Percentiles rank a stretch among this genome's conserved stretches.
phyloP scores from a whole-genome alignment of 2,113 vertebrate genomes.

The Oplegnathus fasciatus region DNA sequence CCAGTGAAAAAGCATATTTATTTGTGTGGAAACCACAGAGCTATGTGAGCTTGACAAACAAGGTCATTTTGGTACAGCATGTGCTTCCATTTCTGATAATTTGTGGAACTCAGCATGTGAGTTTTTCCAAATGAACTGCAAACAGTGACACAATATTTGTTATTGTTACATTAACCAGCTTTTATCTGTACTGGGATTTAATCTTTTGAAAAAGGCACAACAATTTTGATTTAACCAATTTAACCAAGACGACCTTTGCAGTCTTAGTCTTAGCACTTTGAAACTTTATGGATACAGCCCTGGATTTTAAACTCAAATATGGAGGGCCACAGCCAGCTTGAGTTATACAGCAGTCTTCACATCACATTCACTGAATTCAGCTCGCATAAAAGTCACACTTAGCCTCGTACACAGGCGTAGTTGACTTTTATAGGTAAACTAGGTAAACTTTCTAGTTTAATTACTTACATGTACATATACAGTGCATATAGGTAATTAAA shows the following conservation, averaged over 20 bases:
- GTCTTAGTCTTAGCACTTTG: not conserved
- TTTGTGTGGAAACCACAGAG: not conserved
- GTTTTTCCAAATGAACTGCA: not conserved
- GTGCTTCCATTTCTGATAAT: not conserved
- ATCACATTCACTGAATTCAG: not conserved
- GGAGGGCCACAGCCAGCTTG: not conserved
- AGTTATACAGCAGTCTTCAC: not conserved
- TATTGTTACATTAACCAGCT: not conserved
- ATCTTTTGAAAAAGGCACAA: not conserved
- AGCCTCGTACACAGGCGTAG: not conserved
- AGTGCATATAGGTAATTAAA: not conserved
- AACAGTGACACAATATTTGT: not conserved
- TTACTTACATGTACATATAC: too few species aligned
- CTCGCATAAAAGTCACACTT: not conserved
- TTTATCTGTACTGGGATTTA: not conserved
- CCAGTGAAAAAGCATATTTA: not conserved
- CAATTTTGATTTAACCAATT: not conserved
- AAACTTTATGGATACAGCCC: not conserved
- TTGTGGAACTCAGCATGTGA: not conserved
- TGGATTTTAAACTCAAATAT: not conserved
- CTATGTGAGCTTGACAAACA: constrained; percentile 19
- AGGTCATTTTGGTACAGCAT: not conserved
- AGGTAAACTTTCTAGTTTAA: too few species aligned
- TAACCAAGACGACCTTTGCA: not conserved
- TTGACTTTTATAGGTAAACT: too few species aligned